Evolutionary conservation across 37 sponge, comb jelly and placozoan species (phyloP).

Genomic region (Agelas oroides): DNA sequence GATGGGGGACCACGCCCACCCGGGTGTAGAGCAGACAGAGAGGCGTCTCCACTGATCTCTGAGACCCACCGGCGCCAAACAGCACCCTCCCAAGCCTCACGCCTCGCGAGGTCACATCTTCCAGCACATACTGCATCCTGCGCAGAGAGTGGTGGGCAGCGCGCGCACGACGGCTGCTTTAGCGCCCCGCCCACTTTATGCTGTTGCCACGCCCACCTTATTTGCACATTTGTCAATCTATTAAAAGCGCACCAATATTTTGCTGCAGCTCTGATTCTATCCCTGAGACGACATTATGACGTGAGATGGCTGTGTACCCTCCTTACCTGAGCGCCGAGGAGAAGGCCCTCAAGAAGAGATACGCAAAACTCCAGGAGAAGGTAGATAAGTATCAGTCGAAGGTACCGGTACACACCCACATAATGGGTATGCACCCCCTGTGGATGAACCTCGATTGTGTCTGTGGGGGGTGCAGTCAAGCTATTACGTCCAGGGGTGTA

Average conservation of each 20-base stretch:
- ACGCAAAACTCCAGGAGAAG: slow-evolving; percentile 68
- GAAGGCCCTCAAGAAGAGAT: slow-evolving; percentile 72
- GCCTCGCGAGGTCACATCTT: slow-evolving; percentile 29
- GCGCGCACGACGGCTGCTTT: not conserved
- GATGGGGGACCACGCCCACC: slow-evolving; percentile 75
- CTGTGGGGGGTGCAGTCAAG: no score
- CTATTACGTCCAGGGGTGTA: no score
- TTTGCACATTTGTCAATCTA: not conserved
- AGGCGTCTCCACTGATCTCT: slow-evolving; percentile 69
- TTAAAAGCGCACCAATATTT: slow-evolving; percentile 39
- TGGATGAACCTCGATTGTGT: no score
- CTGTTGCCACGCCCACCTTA: no score
- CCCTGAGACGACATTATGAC: no score
- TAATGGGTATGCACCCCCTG: no score
- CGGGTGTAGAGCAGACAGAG: slow-evolving; percentile 71
- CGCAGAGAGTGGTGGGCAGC: not conserved
- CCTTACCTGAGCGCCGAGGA: slow-evolving; percentile 71
- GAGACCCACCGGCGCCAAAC: not conserved
- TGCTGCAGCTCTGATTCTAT: no score
- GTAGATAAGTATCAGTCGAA: no score
- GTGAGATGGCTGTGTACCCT: slow-evolving; percentile 69
- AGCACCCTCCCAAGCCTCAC: slow-evolving; percentile 57
- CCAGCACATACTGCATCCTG: slow-evolving; percentile 54
- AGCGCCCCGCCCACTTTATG: not conserved
- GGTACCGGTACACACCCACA: no score